These are phyloP conservation scores for Cygnus atratus DNA, from an alignment of 2,113 vertebrate species.

Conservation along the genomic window DNA sequence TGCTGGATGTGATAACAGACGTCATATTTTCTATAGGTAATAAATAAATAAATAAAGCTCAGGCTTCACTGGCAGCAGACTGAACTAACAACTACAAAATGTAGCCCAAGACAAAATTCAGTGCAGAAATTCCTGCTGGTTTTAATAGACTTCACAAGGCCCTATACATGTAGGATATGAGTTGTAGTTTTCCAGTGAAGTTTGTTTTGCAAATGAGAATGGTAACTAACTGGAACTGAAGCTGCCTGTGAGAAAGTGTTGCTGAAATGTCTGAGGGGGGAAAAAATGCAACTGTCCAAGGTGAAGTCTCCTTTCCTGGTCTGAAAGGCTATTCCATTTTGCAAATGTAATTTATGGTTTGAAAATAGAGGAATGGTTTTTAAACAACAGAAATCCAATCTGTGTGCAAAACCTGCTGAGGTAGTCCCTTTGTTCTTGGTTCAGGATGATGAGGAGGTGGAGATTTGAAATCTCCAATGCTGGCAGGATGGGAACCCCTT, in stretches of 20 bases:
- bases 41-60: neutral
- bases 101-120: neutral
- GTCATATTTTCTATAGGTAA: neutral
- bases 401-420: neutral
- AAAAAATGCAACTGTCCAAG: neutral
- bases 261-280: neutral
- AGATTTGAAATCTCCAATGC: neutral
- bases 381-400: neutral
- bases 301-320: neutral
- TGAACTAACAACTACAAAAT: neutral
- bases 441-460: neutral
- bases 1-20: neutral
- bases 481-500: neutral
- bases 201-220: constrained; percentile 18
- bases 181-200: neutral
- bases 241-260: neutral
- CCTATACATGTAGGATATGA: neutral
- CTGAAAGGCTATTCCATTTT: neutral
- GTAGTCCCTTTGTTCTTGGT: neutral
- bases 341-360: neutral
- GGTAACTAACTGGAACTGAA: neutral
- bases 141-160: neutral
- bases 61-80: neutral
- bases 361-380: neutral
- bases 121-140: constrained; percentile 10